Conservation (phyloP, 2,797 vertebrate genomes). For the Cetoscarus ocellatus region DNA sequence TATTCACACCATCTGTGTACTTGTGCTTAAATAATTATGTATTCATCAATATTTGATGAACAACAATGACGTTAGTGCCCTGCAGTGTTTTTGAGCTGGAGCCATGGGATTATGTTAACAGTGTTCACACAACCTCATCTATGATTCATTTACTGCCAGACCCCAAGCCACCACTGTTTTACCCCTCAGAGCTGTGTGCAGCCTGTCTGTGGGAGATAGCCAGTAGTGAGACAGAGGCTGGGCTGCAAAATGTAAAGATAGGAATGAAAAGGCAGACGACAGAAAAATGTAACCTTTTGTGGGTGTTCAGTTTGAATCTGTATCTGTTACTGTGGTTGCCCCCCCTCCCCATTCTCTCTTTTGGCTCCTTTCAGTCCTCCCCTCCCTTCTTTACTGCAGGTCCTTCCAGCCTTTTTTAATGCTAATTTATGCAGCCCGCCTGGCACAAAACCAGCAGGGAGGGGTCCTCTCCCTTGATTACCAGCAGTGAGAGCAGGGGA, state of each 20-base stretch:
- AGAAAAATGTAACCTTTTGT: constrained; percentile 80
- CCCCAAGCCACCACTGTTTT: constrained; percentile 68
- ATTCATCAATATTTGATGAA: constrained; percentile 84
- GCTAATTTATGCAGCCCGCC: constrained; percentile 84
- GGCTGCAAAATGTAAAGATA: constrained; percentile 41
- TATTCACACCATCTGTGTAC: constrained; percentile 58
- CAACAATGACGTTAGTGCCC: constrained; percentile 76
- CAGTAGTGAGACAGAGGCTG: constrained; percentile 58
- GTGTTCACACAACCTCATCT: constrained; percentile 80
- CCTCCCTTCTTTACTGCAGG: constrained; percentile 68
- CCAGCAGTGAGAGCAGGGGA: constrained; percentile 79
- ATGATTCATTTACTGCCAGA: constrained; percentile 83
- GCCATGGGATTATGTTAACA: constrained; percentile 81
- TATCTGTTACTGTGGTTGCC: constrained; percentile 29
- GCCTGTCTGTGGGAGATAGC: constrained; percentile 77
- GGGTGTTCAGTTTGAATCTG: constrained; percentile 66
- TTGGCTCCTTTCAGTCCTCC: constrained; percentile 57
- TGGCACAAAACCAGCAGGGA: constrained; percentile 77
- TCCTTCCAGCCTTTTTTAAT: constrained; percentile 79
- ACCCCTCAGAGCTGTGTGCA: constrained; percentile 69
- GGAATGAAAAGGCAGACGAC: constrained; percentile 47
- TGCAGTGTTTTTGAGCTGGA: constrained; percentile 72
- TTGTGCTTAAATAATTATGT: constrained; percentile 76
- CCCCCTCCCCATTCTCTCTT: constrained; percentile 40
- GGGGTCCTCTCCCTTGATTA: constrained; percentile 85